phyloP scores from a whole-genome alignment of 2,113 vertebrate genomes.

The Sander vitreus region DNA sequence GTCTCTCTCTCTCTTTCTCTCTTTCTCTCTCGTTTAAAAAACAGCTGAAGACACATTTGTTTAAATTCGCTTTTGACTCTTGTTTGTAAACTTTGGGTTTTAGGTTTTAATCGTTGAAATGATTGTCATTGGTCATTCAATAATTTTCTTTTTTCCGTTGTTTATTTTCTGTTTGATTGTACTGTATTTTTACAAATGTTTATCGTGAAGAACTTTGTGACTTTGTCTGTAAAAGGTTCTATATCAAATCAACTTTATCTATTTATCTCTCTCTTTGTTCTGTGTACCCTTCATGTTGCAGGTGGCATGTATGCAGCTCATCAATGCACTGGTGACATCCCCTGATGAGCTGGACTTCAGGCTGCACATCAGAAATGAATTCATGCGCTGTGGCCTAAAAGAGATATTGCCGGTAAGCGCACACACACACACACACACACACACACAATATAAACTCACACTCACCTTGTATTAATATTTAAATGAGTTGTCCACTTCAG shows the following conservation, averaged over 20 bases:
- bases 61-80: no score
- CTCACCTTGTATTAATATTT: constrained; percentile 84
- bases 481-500: constrained; percentile 84
- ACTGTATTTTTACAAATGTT: no score
- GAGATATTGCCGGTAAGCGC: constrained; percentile 94
- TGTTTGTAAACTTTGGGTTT: no score
- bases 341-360: constrained; percentile 98
- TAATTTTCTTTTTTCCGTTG: no score
- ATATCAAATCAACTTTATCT: background rate
- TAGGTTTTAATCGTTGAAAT: no score
- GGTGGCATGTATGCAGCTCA: constrained; percentile 99
- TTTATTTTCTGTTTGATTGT: no score
- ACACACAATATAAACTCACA: constrained; percentile 33
- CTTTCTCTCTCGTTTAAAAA: background rate
- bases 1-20: constrained; percentile 11
- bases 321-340: constrained; percentile 98
- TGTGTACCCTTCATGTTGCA: constrained; percentile 80
- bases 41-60: no score
- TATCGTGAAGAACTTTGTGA: no score
- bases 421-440: constrained; percentile 13
- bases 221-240: no score
- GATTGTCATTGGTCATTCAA: no score
- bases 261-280: constrained; percentile 30
- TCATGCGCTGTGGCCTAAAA: constrained; percentile 97
- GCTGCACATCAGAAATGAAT: constrained; percentile 99